Evolutionary conservation across 2,888 invertebrate species (phyloP), one percentile per base, ranked within the genome.

Genomic region (Ceramica pisi): DNA sequence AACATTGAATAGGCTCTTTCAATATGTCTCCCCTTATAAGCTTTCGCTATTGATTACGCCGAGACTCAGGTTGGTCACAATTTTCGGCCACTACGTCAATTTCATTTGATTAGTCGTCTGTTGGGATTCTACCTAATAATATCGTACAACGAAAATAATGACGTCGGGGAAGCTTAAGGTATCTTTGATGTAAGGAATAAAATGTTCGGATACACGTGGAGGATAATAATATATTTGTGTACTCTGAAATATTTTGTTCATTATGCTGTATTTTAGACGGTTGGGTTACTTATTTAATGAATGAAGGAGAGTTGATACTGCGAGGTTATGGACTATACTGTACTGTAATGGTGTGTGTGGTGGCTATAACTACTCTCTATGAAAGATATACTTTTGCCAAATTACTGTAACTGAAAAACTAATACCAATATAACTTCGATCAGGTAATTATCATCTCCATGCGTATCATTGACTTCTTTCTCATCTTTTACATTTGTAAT

Each of bases 11-110:
- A 75, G 76, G 57, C 59, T 68, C 69, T 75, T 80, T 78, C 80
- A 82, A 63, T 79, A 68, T 72, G 61, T 69, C 74, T 57, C 70
- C 76, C 81, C 75, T 72, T 65, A 77, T 83, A 83, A 83, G 84
- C 84, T 75, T 84, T 84, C 85, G 72, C 79, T 84, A 84, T 87
- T 86, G 86, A 88, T 90, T 85, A 86, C 78, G 71, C 31, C 62
- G 70, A 82, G 78, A 85, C 81, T 83, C 85, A 80, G 80, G 88
- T 88, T 88, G 69, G 71, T 77, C 73, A 80, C 86, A 86, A 88
- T 89, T 88, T 89, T 85, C 82, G 86, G 75, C 80, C 83, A 87
- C 86, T 87, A 84, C 71, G 85, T 87, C 89, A 88, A 88, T 87
- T 88, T 85, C 81, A 88, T 88, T 84, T 87, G 84, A 90, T 90